Evolutionary conservation across 2,113 vertebrate genomes (phyloP), one percentile per base, ranked within the genome.

Genomic region (Todiramphus saurophagus): DNA sequence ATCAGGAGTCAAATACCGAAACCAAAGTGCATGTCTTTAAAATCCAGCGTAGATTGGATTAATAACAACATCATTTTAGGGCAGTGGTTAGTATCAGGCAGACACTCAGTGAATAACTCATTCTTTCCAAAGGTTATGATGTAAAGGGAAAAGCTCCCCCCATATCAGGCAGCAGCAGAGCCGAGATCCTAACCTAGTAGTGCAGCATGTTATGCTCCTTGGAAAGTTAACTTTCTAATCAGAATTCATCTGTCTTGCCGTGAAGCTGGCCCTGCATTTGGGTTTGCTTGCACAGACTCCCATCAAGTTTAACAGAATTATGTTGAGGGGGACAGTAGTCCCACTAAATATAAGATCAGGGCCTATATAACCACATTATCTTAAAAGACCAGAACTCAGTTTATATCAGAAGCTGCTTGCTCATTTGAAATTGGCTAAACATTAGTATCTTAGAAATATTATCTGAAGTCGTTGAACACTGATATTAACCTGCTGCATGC

Each of bases 371-470:
- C 82, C 21, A 59, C 50, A 89, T 87, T 97, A 96, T 96, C 96
- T 95, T 94, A 73, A 96, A 95, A 89, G 70, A 83, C 19, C 89
- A 93, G 86, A 94, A 79, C 79, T 89, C 62, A 39, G 72, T 93
- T 89, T 13, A 7, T 91, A 89, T 87, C 83, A 90, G 95, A 88
- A 90, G 44, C 48, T 89, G 27, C 83, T 89, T 68, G 30, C 72
- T 93, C 48, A 91, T 93, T 91, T 93, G 89, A 96, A 90, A 90
- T 51, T 84, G 83, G 84, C 67, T 96, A 95, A 97, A 96, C 58
- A 95, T 95, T 95, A 95, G 60, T 89, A 95, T 93, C 92, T 97
- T 91, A 87, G 78, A 96, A 97, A 95, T 96, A 94, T 62, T 94
- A 96, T 95, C 95, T 93, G 92, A 91, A 95, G 85, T 97, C 93